Evolutionary conservation across 2,888 invertebrate genomes (phyloP).

Genomic region (Acleris laterana): DNA sequence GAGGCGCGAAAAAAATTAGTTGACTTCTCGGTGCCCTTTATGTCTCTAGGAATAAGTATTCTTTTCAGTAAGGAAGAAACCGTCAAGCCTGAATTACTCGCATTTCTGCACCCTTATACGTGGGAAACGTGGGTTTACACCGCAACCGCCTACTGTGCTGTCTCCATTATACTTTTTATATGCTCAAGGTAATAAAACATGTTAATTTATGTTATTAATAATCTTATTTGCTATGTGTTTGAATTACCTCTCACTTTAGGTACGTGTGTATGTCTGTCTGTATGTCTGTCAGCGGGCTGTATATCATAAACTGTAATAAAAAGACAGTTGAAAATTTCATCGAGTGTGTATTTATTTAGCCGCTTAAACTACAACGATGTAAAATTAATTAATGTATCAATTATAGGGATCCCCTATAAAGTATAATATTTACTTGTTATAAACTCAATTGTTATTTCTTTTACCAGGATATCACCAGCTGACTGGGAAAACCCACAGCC

Average conservation of each 20-base stretch:
- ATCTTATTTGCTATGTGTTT: too few species aligned
- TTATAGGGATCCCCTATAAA: too few species aligned
- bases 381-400: too few species aligned
- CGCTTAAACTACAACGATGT: too few species aligned
- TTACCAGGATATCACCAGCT: conserved; percentile 91
- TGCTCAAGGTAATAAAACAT: conserved; percentile 86
- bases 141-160: conserved; percentile 92
- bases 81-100: conserved; percentile 91
- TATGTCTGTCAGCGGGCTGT: too few species aligned
- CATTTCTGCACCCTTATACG: conserved; percentile 94
- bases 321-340: too few species aligned
- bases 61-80: conserved; percentile 91
- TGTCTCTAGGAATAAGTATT: conserved; percentile 96
- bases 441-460: not conserved
- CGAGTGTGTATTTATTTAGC: too few species aligned
- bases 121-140: conserved; percentile 94
- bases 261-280: too few species aligned
- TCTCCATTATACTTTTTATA: conserved; percentile 92
- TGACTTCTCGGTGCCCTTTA: conserved; percentile 98
- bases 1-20: conserved; percentile 94
- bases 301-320: too few species aligned
- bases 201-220: too few species aligned
- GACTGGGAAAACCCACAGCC: conserved; percentile 98
- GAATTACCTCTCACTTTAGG: too few species aligned
- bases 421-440: not conserved